A percentile compares a stretch with the other conserved stretches of the same genome.
Conservation (phyloP, 2,113 vertebrate genomes). For the Garra rufa region DNA sequence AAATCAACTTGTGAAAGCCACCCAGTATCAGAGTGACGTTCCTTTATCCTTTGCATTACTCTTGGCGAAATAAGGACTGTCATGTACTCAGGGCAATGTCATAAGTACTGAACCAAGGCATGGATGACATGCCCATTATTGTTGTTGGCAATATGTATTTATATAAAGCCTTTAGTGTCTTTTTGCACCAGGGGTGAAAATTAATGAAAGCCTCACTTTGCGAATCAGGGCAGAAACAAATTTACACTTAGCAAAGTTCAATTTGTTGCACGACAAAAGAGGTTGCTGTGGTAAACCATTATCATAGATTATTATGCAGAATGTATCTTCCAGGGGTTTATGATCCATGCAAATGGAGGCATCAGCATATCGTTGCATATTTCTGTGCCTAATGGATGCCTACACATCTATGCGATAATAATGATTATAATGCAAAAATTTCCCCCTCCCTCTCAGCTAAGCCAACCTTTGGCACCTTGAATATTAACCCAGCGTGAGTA, state of each 20-base stretch:
- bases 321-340: slow-evolving; percentile 74
- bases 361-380: slow-evolving; percentile 76
- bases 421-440: slow-evolving; percentile 55
- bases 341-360: slow-evolving; percentile 78
- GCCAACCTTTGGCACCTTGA: slow-evolving; percentile 59
- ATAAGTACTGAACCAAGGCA: slow-evolving; percentile 18
- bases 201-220: slow-evolving; percentile 72
- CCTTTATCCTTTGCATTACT: slow-evolving; percentile 14
- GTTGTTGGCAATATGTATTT: slow-evolving; percentile 48
- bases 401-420: slow-evolving; percentile 66
- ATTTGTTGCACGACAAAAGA: slow-evolving; percentile 62
- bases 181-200: slow-evolving; percentile 66
- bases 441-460: slow-evolving; percentile 42
- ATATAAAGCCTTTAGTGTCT: slow-evolving; percentile 54
- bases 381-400: slow-evolving; percentile 75
- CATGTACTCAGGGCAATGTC: slow-evolving; percentile 17
- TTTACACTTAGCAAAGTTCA: slow-evolving; percentile 71
- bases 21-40: neutral
- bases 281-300: slow-evolving; percentile 60
- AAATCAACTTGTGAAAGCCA: slow-evolving; percentile 4
- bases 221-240: slow-evolving; percentile 70
- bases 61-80: slow-evolving; percentile 3
- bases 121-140: slow-evolving; percentile 41
- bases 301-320: slow-evolving; percentile 70
- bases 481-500: slow-evolving; percentile 50